Percentiles rank a stretch among this genome's conserved stretches.
Evolutionary conservation across 2,113 vertebrate genomes (phyloP).

Genomic region (Recurvirostra avosetta): DNA sequence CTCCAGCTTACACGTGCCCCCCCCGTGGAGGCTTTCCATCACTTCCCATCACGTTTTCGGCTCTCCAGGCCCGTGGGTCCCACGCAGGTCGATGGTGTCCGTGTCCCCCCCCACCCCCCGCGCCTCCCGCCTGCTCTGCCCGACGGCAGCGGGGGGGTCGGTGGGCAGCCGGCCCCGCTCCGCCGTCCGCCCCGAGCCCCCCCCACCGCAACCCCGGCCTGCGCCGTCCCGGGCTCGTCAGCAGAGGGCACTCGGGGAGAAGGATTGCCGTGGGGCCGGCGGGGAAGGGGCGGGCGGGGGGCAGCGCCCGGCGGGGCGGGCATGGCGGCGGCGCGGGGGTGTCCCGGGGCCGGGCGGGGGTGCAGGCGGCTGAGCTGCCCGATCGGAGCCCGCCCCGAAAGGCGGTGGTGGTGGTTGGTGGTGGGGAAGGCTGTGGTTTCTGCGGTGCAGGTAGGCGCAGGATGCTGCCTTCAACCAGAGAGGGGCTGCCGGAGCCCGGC

Average conservation of each 20-base stretch:
- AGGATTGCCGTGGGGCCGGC: not conserved
- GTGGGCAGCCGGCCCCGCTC: not conserved
- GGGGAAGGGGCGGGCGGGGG: not conserved
- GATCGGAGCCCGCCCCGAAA: too few species aligned
- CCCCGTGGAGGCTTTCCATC: not conserved
- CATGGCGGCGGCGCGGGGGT: not conserved
- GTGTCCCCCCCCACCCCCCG: too few species aligned
- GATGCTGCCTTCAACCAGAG: not conserved
- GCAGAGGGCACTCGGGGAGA: conserved; percentile 70
- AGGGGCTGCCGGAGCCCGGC: not conserved
- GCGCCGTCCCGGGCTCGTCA: not conserved
- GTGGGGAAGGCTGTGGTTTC: not conserved
- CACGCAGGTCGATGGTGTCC: not conserved
- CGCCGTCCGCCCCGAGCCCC: too few species aligned
- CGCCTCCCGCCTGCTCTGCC: not conserved
- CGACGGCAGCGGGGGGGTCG: not conserved
- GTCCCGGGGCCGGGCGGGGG: too few species aligned
- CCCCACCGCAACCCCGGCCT: not conserved
- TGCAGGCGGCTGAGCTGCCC: too few species aligned
- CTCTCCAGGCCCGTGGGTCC: not conserved
- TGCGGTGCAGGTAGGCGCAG: not conserved
- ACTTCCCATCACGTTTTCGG: not conserved
- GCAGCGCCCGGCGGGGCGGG: not conserved
- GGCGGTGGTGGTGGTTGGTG: too few species aligned
- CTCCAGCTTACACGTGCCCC: too few species aligned